phyloP scores from a whole-genome alignment of 2,797 vertebrate species.

The Syncerus caffer region DNA sequence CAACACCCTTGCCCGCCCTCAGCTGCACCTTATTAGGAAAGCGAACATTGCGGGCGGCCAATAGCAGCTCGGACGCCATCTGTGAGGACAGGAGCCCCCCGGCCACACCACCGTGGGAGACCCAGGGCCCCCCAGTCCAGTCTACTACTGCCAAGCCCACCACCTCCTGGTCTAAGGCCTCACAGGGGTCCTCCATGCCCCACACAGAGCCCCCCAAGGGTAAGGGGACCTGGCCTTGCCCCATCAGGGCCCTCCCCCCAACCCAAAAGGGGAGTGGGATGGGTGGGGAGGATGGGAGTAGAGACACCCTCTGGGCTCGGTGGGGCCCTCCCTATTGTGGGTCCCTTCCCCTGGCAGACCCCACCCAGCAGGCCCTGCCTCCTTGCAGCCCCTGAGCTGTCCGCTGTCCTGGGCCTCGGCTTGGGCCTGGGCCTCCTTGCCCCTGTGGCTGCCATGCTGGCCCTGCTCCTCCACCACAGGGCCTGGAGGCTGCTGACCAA shows the following conservation, averaged over 20 bases:
- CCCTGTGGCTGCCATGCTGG: neutral
- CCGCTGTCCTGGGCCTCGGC: constrained; percentile 67
- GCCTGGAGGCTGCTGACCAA: neutral
- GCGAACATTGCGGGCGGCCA: constrained; percentile 39
- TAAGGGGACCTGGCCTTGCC: neutral
- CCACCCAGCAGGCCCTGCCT: neutral
- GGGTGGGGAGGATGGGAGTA: accelerated
- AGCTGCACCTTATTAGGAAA: constrained; percentile 78
- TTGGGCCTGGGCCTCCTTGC: constrained; percentile 73
- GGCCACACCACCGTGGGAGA: neutral
- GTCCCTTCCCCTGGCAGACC: neutral
- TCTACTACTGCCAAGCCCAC: neutral
- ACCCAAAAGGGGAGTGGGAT: too few relatives aligned
- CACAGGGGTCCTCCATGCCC: neutral
- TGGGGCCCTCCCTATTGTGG: neutral
- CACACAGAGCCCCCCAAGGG: neutral
- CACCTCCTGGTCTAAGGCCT: neutral
- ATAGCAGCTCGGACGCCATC: constrained; percentile 40
- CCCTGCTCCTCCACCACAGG: constrained; percentile 59
- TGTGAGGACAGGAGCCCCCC: constrained; percentile 63
- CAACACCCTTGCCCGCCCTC: neutral
- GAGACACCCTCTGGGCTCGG: neutral
- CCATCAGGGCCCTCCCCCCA: neutral
- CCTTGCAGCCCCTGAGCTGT: neutral
- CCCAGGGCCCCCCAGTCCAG: neutral